Base-by-base conservation (phyloP, 2,888 invertebrate genomes). In the Apotomis turbidana region DNA sequence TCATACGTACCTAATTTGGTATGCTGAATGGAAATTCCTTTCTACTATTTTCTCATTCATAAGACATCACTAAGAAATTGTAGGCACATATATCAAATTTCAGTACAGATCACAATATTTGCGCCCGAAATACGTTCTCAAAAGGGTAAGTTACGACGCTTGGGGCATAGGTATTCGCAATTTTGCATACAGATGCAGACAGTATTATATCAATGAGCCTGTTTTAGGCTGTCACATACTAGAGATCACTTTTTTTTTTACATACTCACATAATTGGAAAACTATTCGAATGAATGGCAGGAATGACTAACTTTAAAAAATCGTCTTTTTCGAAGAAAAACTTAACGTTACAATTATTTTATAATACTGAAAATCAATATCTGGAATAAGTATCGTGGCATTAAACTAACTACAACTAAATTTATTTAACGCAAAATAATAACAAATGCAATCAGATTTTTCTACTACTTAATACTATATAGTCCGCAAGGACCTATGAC, bases 321-420 rank as follows among this genome's bases (percentile, higher is more conserved):
- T 66, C 52, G 12, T 52, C n/a, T 57, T 46, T 62, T 59, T 46
- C 13, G 13, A 51, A 62, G 49, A 27, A 70, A 52, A 46, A 5
- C 8, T 70, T 63, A 64, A 46, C 5, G 13, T 60, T 57, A 66
- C 13, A 71, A 71, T 54, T n/a, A 66, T 66, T 61, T 49, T 5
- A 55, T 71, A 67, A 71, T 71, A 71, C 66, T 71, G 66, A 49
- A 55, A 59, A 63, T 64, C 13, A 70, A 59, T 70, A 70, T 66
- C 41, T 66, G 60, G 49, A 62, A 57, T 70, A 49, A 60, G 46
- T 62, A 49, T 36, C 64, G 13, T 66, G 55, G 60, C 66, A 71
- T 66, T 66, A 15, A 52, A 60, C 49, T 66, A 66, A 38, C 66
- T 71, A 71, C 5, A 60, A 49, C 59, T 66, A 71, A 63, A 62